Percentiles rank a stretch among this genome's conserved stretches.
Evolutionary conservation across 2,888 invertebrate species (phyloP).

Genomic region (Operophtera brumata): DNA sequence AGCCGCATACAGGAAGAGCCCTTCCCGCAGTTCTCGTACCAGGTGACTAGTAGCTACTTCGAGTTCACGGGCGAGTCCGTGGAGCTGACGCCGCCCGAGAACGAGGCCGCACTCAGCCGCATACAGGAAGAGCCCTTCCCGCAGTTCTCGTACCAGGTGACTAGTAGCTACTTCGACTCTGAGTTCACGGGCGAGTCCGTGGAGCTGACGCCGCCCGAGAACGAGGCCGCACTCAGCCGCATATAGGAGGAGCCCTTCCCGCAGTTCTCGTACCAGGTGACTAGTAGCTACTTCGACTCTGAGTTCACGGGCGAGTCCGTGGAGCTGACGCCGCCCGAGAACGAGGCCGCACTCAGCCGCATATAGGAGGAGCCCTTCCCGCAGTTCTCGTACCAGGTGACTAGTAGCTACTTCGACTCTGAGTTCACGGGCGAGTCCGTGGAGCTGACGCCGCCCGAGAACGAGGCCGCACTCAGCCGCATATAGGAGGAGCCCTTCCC

Average conservation of each 20-base stretch:
- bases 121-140: slow-evolving; percentile 88
- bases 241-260: slow-evolving; percentile 88
- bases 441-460: slow-evolving; percentile 96
- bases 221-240: slow-evolving; percentile 79
- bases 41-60: slow-evolving; percentile 52
- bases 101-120: slow-evolving; percentile 79
- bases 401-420: slow-evolving; percentile 91
- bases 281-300: slow-evolving; percentile 96
- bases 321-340: slow-evolving; percentile 96
- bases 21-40: slow-evolving; percentile 92
- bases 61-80: slow-evolving; percentile 98
- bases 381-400: slow-evolving; percentile 90
- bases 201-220: slow-evolving; percentile 96
- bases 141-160: slow-evolving; percentile 90
- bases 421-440: slow-evolving; percentile 99
- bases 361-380: slow-evolving; percentile 88
- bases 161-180: slow-evolving; percentile 96
- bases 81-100: slow-evolving; percentile 96
- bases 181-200: slow-evolving; percentile 99
- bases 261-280: slow-evolving; percentile 90
- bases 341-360: slow-evolving; percentile 79
- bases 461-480: slow-evolving; percentile 79
- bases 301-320: slow-evolving; percentile 99
- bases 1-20: slow-evolving; percentile 86
- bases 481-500: slow-evolving; percentile 88